These are phyloP conservation scores for Parthenolecanium corni DNA, from an alignment of 2,888 invertebrate genomes.

Conservation along the genomic window DNA sequence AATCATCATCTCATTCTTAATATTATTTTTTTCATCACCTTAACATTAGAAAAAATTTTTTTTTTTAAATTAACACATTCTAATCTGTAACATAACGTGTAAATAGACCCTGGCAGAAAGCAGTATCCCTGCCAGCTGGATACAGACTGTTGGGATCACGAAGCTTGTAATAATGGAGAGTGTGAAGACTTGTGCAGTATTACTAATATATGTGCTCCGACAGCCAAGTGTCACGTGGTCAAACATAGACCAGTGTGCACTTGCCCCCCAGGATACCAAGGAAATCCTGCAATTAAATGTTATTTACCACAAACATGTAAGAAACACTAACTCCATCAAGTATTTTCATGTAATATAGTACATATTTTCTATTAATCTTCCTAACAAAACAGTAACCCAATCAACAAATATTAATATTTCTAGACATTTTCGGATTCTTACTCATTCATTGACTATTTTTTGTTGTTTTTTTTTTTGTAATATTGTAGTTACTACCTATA, in stretches of 20 bases:
- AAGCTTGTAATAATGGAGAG: conserved; percentile 51
- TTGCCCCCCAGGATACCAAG: conserved; percentile 67
- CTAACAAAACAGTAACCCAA: too few species aligned
- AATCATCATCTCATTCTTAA: not conserved
- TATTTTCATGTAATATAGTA: too few species aligned
- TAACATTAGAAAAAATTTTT: too few species aligned
- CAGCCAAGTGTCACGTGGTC: conserved; percentile 38
- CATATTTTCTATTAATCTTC: too few species aligned
- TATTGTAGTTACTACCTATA: too few species aligned
- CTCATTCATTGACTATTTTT: too few species aligned
- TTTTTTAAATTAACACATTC: too few species aligned
- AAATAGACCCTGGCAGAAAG: conserved; percentile 34
- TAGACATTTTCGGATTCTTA: too few species aligned
- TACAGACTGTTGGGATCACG: conserved; percentile 50
- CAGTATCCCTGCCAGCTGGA: conserved; percentile 47
- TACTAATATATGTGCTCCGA: conserved; percentile 37
- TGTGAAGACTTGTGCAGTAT: conserved; percentile 51
- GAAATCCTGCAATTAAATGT: conserved; percentile 71
- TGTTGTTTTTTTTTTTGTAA: too few species aligned
- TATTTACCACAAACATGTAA: conserved; percentile 64
- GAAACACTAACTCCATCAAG: conserved; percentile 36
- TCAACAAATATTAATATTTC: too few species aligned
- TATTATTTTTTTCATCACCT: not conserved
- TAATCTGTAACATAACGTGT: conserved; percentile 24
- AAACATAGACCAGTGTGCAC: conserved; percentile 40